A percentile compares a stretch with the other conserved stretches of the same genome.
These are phyloP conservation scores for Colostygia pectinataria DNA, from an alignment of 2,888 invertebrate species.

Conservation along the genomic window DNA sequence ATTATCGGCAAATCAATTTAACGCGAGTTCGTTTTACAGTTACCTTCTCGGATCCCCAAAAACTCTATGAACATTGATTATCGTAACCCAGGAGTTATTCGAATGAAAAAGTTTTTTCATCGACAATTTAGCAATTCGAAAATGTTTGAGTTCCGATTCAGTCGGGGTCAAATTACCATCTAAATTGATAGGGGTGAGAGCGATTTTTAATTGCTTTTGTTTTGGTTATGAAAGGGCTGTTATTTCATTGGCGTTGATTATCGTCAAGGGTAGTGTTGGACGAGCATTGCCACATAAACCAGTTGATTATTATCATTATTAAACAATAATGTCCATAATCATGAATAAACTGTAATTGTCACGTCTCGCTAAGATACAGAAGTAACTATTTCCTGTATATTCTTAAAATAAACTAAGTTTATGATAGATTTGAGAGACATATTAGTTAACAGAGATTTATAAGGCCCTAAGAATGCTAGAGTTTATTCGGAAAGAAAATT, in stretches of 20 bases:
- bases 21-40: slow-evolving; percentile 3
- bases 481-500: no score
- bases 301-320: not conserved
- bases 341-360: no score
- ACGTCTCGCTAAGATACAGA: no score
- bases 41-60: slow-evolving; percentile 18
- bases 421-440: no score
- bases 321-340: not conserved
- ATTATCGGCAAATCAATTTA: no score
- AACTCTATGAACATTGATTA: slow-evolving; percentile 35
- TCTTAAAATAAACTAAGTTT: no score
- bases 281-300: no score
- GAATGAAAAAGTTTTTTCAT: slow-evolving; percentile 36
- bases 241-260: slow-evolving; percentile 7
- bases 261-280: not conserved
- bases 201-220: slow-evolving; percentile 38
- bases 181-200: slow-evolving; percentile 33
- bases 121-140: slow-evolving; percentile 33
- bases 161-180: slow-evolving; percentile 32
- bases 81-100: slow-evolving; percentile 28
- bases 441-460: no score
- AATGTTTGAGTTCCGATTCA: slow-evolving; percentile 30
- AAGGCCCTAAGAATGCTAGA: no score
- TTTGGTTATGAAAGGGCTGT: slow-evolving; percentile 21
- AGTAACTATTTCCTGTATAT: no score